These are phyloP conservation scores for Athalia circularis DNA, from an alignment of 2,888 invertebrate genomes.

Conservation along the genomic window DNA sequence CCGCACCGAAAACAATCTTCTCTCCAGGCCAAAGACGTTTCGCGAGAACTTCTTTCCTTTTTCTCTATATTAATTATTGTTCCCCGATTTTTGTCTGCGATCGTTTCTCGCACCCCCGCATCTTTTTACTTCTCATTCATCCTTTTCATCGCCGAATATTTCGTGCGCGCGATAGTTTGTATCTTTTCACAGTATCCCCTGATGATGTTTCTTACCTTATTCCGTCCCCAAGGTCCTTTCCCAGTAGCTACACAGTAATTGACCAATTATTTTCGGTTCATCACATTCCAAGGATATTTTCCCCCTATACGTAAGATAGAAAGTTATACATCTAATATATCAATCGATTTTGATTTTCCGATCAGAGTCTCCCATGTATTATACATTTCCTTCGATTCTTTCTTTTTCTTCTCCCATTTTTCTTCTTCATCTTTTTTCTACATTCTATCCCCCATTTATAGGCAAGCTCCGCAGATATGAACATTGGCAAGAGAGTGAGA, in stretches of 20 bases:
- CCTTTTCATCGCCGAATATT: neutral
- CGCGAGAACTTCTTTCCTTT: too few relatives aligned
- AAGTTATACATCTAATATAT: too few relatives aligned
- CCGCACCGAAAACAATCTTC: too few relatives aligned
- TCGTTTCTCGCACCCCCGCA: too few relatives aligned
- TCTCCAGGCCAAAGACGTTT: too few relatives aligned
- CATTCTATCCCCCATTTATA: slow-evolving; percentile 40
- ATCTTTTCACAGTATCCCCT: neutral
- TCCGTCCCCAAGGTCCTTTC: slow-evolving; percentile 26
- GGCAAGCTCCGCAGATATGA: neutral
- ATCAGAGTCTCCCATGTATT: neutral
- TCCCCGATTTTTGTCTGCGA: too few relatives aligned
- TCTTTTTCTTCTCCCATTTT: slow-evolving; percentile 30
- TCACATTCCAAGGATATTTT: slow-evolving; percentile 7
- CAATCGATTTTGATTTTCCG: neutral
- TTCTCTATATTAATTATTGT: too few relatives aligned
- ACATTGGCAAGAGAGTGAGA: neutral
- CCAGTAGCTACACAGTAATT: slow-evolving; percentile 48
- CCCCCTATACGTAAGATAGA: neutral
- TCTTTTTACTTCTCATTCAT: too few relatives aligned
- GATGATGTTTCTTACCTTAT: slow-evolving; percentile 19
- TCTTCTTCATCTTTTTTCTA: slow-evolving; percentile 12
- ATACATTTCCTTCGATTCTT: neutral
- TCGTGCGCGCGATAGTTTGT: too few relatives aligned
- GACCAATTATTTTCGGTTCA: slow-evolving; percentile 47